Conservation (phyloP, 2,888 invertebrate species). For the Dasypolia templi region DNA sequence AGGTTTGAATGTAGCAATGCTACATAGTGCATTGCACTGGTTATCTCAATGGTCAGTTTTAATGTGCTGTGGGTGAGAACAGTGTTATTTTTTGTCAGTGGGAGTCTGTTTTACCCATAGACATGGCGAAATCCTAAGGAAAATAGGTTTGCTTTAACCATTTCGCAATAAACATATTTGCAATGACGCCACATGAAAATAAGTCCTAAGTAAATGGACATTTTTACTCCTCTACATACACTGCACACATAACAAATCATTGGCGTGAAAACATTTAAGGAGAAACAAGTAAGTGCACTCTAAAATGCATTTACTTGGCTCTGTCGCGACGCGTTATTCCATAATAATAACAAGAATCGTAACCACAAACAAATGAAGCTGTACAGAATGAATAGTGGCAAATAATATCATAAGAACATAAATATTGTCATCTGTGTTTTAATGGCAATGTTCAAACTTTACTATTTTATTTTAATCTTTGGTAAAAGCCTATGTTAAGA, state of each 20-base stretch:
- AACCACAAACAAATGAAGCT: slow-evolving; percentile 23
- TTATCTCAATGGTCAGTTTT: neutral
- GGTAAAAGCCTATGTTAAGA: too few relatives aligned
- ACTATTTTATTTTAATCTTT: too few relatives aligned
- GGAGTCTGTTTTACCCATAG: neutral
- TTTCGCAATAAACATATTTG: too few relatives aligned
- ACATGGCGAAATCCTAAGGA: neutral
- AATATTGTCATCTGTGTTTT: neutral
- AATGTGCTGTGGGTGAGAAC: neutral
- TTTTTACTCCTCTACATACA: neutral
- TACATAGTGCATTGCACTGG: neutral
- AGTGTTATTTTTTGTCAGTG: neutral
- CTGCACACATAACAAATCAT: slow-evolving; percentile 9
- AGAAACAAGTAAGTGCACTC: slow-evolving; percentile 57
- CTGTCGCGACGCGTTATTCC: neutral
- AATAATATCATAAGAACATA: neutral
- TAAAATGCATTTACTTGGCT: slow-evolving; percentile 40
- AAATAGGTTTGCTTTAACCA: neutral
- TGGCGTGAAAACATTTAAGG: slow-evolving; percentile 36
- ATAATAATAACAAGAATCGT: neutral
- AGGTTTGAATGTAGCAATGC: too few relatives aligned
- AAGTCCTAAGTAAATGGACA: slow-evolving; percentile 6
- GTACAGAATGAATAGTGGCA: neutral
- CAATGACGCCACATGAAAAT: too few relatives aligned
- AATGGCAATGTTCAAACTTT: too few relatives aligned